Evolutionary conservation across 2,888 invertebrate genomes (phyloP), one percentile per base, ranked within the genome.

Genomic region (Morpho helenor): DNA sequence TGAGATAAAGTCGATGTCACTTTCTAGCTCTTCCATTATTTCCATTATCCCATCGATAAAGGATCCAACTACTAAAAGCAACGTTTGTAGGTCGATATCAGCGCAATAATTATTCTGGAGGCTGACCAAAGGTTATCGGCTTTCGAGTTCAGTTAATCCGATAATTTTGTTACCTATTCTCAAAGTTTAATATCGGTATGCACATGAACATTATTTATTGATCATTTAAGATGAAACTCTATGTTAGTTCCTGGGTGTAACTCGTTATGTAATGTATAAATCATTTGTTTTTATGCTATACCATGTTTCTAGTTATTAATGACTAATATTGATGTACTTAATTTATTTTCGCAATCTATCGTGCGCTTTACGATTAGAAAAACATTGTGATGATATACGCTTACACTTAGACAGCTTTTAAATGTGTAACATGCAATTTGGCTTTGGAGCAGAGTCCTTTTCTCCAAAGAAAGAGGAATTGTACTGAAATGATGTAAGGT

Each of bases 61-160:
- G 39, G 8, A 40, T 40, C 7, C 40, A 46, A 46, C 41, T 42
- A 43, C 16, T 54, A 10, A 54, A 42, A 9, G 31, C 8, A 48
- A 43, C 8, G 49, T 9, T 39, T 44, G 55, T 44, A 44, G 42
- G 44, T 55, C 44, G 40, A 43, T 55, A 49, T 44, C 7, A 10
- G 44, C 44, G 44, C 68, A 66, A 66, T 75, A 75, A 74, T 74
- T 76, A 79, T 75, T 80, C 74, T 73, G 76, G 75, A 72, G 71
- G 73, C 69, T 82, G 84, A 82, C 85, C 87, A 79, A 78, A 74
- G 83, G 81, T 80, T 85, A 87, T 87, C 84, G 69, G 76, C 79
- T 85, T 87, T 87, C 84, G 71, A 78, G 79, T 82, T 72, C 83
- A 87, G 76, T 86, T 76, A 76, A 78, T 5, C 84, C 75, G 77